Evolutionary conservation across 1,140 invertebrate species (phyloP), one percentile per base, ranked within the genome.

Genomic region (Panulirus ornatus): DNA sequence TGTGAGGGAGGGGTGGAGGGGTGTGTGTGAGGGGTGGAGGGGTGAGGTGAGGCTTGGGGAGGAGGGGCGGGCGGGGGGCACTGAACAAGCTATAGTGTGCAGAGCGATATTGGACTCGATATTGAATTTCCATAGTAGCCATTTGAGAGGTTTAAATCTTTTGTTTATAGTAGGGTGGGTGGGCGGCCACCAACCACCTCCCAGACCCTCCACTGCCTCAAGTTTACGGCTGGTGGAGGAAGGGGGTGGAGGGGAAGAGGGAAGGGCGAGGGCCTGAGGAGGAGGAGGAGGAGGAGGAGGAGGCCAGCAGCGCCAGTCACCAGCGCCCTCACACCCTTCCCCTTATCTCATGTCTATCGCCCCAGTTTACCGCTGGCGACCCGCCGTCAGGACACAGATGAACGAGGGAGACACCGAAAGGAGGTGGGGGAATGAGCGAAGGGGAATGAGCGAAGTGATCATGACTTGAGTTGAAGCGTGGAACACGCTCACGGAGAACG

Each of bases 101-200:
- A 76, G 73, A 76, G 73, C 73, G 38, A 76, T 76, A 76, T 76
- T 76, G 73, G 73, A 42, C 36, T 27, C 38, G 73, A 76, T 76
- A 76, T 76, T 76, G 73, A 40, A 76, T 76, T 42, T 76, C 73
- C 73, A 76, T 76, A 76, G 73, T 40, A 34, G 38, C 16, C 73
- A 76, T 76, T 76, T 42, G n/a, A 76, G 38, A 42, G 73, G 73
- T 76, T 76, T 76, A 40, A 76, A 76, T 40, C 36, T 40, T 76
- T 76, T 76, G 27, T 34, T 76, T 40, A 36, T 36, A 19, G 5
- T 2, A 19, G 27, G n/a, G n/a, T n/a, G n/a, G n/a, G n/a, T n/a
- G n/a, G 11, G 1, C 71, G 5, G 14, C 27, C 36, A 38, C 34
- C 71, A 11, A 11, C 66, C 2, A 2, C 27, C 34, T 3, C 71